These are phyloP conservation scores for Zootermopsis nevadensis DNA, from an alignment of 2,888 invertebrate genomes.

Conservation along the genomic window DNA sequence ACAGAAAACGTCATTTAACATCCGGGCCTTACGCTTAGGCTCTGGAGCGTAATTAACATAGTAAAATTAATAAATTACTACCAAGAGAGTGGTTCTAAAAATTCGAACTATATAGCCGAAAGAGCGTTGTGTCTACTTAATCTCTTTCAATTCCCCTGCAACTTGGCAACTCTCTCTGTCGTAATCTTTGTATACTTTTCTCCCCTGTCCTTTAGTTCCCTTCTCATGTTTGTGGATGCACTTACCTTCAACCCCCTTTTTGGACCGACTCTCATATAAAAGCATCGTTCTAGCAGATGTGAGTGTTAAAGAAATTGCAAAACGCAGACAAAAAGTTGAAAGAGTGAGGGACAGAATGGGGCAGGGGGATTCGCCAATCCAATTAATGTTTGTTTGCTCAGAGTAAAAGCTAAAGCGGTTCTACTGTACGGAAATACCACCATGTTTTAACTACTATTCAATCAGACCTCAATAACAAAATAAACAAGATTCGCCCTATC, in stretches of 20 bases:
- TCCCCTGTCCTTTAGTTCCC: background rate
- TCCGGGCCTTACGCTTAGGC: too few species aligned
- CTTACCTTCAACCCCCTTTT: conserved; percentile 17
- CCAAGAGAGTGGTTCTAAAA: too few species aligned
- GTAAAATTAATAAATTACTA: too few species aligned
- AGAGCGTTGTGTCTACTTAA: conserved; percentile 13
- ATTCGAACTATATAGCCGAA: too few species aligned
- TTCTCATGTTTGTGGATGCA: conserved; percentile 18
- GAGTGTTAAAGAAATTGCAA: conserved; percentile 23
- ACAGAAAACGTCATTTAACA: too few species aligned
- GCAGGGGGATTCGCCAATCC: conserved; percentile 26
- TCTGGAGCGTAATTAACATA: too few species aligned
- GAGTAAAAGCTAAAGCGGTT: conserved; percentile 33
- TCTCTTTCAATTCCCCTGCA: background rate
- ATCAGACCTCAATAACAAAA: conserved; percentile 4
- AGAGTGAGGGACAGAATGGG: background rate
- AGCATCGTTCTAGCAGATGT: conserved; percentile 4
- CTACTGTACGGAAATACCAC: background rate
- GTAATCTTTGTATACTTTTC: background rate
- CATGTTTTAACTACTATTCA: conserved; percentile 27
- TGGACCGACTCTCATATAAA: conserved; percentile 23
- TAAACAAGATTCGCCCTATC: background rate
- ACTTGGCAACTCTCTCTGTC: background rate
- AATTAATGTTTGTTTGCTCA: conserved; percentile 42
- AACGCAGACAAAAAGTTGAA: background rate